Evolutionary conservation across 1,140 invertebrate species (phyloP).

Genomic region (Solenopsis fugax): DNA sequence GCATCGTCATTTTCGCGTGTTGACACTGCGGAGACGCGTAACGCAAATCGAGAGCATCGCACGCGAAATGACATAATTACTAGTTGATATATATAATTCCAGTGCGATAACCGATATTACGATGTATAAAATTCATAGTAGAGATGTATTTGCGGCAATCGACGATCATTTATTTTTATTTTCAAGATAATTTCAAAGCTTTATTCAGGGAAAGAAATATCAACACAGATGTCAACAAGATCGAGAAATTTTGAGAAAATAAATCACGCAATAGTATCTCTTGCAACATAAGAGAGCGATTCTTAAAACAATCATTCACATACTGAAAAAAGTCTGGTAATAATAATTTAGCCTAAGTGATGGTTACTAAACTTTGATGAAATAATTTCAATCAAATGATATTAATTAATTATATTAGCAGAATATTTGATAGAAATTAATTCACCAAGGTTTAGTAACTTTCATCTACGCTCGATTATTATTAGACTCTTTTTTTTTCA

Average conservation of each 20-base stretch:
- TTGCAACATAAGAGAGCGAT: not conserved
- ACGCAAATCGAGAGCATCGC: conserved; percentile 24
- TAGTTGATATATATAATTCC: not conserved
- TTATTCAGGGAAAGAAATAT: no score
- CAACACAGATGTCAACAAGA: not conserved
- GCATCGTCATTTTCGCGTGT: not conserved
- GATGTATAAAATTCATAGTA: not conserved
- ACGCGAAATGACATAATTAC: not conserved
- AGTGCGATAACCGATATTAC: not conserved
- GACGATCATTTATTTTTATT: not conserved
- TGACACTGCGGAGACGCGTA: not conserved
- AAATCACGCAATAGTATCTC: not conserved
- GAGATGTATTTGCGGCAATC: not conserved
- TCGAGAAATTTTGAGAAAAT: not conserved
- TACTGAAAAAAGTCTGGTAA: no score
- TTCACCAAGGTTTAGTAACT: not conserved
- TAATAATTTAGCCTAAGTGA: no score
- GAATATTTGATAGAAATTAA: no score
- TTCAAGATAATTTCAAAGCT: not conserved
- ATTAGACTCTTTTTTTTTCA: no score
- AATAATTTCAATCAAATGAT: no score
- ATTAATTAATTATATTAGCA: no score
- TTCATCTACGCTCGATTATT: no score
- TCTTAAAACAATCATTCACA: no score
- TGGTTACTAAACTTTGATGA: no score